Evolutionary conservation across 2,888 invertebrate species (phyloP).

Genomic region (Drosophila mayaguana): DNA sequence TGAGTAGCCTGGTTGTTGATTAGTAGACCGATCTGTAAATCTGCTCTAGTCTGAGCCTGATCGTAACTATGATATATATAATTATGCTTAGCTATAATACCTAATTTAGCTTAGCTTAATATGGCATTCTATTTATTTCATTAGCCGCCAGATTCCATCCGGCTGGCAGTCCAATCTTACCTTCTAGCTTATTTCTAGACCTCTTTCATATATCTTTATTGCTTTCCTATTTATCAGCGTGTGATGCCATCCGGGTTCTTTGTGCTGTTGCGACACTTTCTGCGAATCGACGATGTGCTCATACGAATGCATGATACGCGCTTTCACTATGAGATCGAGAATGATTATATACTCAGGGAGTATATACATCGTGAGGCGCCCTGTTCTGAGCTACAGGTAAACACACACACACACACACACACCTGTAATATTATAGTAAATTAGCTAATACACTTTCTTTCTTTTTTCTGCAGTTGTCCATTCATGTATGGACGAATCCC

Average conservation of each 20-base stretch:
- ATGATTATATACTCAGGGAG: constrained; percentile 93
- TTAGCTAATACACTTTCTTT: not conserved
- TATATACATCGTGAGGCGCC: constrained; percentile 92
- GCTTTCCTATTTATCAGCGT: constrained; percentile 88
- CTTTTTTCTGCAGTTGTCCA: constrained; percentile 14
- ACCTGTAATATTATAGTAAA: not conserved
- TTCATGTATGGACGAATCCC: constrained; percentile 88
- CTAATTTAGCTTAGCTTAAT: not conserved
- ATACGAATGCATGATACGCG: constrained; percentile 95
- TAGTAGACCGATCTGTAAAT: not conserved
- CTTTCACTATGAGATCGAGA: constrained; percentile 91
- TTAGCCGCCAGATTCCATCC: not conserved
- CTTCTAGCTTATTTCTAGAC: not conserved
- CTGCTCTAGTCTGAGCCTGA: not conserved
- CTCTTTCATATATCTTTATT: not conserved
- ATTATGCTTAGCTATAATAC: not conserved
- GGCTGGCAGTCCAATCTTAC: not conserved
- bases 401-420: constrained; percentile 20
- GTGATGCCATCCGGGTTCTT: constrained; percentile 98
- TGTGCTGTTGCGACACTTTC: constrained; percentile 94
- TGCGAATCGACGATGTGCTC: constrained; percentile 97
- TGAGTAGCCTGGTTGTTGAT: not conserved
- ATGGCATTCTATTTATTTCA: not conserved
- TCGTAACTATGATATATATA: not conserved
- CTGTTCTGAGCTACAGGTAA: constrained; percentile 88